Conservation (phyloP, 1,140 invertebrate species). For the Drosophila persimilis region DNA sequence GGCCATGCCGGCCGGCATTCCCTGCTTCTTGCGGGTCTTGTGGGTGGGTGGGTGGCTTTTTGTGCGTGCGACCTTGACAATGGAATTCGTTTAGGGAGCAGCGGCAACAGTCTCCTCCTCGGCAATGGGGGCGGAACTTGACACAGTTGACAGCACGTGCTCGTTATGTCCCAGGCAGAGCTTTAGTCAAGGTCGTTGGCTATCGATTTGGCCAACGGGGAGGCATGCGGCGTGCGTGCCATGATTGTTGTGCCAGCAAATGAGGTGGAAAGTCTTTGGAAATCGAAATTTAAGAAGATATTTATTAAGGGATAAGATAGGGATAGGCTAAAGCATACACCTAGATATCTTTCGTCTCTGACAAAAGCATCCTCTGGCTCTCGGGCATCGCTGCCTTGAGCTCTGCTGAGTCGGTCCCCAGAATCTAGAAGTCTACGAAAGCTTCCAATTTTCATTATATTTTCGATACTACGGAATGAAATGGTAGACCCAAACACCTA, state of each 20-base stretch:
- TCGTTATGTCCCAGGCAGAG: conserved; percentile 39
- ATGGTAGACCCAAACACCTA: too few species aligned
- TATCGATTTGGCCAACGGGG: conserved; percentile 62
- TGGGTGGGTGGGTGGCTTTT: conserved; percentile 26
- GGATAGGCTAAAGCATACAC: too few species aligned
- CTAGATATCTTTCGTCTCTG: too few species aligned
- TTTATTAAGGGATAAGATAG: neutral
- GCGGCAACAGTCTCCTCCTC: conserved; percentile 2
- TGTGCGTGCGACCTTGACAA: conserved; percentile 73
- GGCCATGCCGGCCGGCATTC: conserved; percentile 71
- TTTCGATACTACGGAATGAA: too few species aligned
- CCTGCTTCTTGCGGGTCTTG: neutral
- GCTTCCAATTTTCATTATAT: too few species aligned
- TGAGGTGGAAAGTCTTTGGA: neutral
- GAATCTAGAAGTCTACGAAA: too few species aligned
- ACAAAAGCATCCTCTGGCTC: too few species aligned
- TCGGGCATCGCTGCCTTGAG: too few species aligned
- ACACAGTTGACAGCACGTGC: conserved; percentile 78
- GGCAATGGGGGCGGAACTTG: conserved; percentile 46
- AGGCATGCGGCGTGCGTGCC: neutral
- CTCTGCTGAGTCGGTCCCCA: too few species aligned
- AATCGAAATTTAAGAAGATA: neutral
- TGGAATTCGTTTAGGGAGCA: conserved; percentile 66
- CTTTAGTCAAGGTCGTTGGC: conserved; percentile 52
- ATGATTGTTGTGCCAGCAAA: neutral